These are phyloP conservation scores for Porites lobata DNA, from an alignment of 92 coral and sea anemone species.

Conservation along the genomic window DNA sequence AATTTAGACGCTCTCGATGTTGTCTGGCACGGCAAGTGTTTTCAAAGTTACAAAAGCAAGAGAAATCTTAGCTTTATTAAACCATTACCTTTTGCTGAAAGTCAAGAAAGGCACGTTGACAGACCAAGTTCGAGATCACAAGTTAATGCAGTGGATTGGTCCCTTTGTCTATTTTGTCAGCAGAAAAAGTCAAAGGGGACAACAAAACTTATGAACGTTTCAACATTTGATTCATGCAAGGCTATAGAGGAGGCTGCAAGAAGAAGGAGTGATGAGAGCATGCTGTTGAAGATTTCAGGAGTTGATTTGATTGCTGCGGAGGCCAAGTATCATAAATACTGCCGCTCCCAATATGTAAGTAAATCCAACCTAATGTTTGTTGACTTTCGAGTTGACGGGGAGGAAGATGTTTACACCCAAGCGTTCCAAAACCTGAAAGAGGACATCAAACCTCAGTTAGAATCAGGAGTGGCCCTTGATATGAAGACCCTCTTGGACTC, in stretches of 20 bases:
- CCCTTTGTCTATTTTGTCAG: conserved; percentile 34
- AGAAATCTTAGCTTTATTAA: conserved; percentile 44
- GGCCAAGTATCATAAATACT: conserved; percentile 45
- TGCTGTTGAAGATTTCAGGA: conserved; percentile 27
- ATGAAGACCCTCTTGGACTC: too few relatives aligned
- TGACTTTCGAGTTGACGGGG: too few relatives aligned
- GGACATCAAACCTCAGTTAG: too few relatives aligned
- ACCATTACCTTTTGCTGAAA: conserved; percentile 16
- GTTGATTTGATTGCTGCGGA: conserved; percentile 51
- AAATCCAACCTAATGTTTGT: too few relatives aligned
- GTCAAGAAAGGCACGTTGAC: conserved; percentile 2
- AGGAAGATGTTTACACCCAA: too few relatives aligned
- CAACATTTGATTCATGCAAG: conserved; percentile 43
- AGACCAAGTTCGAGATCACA: conserved; percentile 20
- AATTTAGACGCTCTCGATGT: too few relatives aligned
- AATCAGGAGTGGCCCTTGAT: too few relatives aligned
- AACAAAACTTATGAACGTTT: conserved; percentile 14
- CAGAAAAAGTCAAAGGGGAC: conserved; percentile 18
- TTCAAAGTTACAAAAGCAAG: conserved; percentile 23
- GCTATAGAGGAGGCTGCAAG: conserved; percentile 50
- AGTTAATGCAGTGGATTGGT: conserved; percentile 17
- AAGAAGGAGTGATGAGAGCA: conserved; percentile 21
- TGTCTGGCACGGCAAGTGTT: too few relatives aligned
- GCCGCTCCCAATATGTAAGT: conserved; percentile 26
- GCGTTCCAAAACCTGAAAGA: too few relatives aligned